Percentiles rank a stretch among this genome's conserved stretches.
phyloP scores from a whole-genome alignment of 2,888 invertebrate genomes.

The Phytoseiulus persimilis region DNA sequence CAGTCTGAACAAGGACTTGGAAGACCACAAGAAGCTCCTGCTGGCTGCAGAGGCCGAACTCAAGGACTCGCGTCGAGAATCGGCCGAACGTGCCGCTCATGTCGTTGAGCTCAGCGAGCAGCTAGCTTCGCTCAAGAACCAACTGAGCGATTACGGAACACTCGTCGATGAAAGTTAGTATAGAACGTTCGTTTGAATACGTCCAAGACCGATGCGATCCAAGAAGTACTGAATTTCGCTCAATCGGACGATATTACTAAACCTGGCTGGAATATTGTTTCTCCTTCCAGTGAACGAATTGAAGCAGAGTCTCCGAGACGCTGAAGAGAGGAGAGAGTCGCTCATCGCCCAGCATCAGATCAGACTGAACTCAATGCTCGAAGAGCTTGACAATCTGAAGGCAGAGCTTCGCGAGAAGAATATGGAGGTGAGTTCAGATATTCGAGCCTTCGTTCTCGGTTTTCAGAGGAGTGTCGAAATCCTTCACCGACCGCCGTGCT shows the following conservation, averaged over 20 bases:
- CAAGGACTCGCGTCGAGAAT: not conserved
- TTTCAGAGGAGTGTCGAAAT: too few relatives aligned
- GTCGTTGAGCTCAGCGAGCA: not conserved
- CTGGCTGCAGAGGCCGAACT: not conserved
- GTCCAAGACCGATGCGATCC: too few relatives aligned
- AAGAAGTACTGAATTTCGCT: too few relatives aligned
- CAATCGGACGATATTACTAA: too few relatives aligned
- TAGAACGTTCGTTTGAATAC: too few relatives aligned
- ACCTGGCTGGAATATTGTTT: too few relatives aligned
- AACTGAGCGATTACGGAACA: not conserved
- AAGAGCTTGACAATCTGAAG: not conserved
- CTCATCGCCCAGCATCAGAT: not conserved
- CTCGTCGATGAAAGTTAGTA: constrained; percentile 13
- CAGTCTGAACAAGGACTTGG: not conserved
- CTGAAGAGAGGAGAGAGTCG: not conserved
- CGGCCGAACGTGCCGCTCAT: not conserved
- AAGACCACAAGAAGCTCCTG: not conserved
- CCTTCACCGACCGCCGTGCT: too few relatives aligned
- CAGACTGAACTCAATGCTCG: not conserved
- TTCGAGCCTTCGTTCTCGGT: too few relatives aligned
- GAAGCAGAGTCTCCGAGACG: not conserved
- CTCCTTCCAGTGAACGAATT: not conserved
- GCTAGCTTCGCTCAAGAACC: not conserved
- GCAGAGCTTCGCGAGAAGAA: constrained; percentile 20
- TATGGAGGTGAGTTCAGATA: too few relatives aligned